phyloP scores from a whole-genome alignment of 2,888 invertebrate genomes.

The Ametastegia equiseti region DNA sequence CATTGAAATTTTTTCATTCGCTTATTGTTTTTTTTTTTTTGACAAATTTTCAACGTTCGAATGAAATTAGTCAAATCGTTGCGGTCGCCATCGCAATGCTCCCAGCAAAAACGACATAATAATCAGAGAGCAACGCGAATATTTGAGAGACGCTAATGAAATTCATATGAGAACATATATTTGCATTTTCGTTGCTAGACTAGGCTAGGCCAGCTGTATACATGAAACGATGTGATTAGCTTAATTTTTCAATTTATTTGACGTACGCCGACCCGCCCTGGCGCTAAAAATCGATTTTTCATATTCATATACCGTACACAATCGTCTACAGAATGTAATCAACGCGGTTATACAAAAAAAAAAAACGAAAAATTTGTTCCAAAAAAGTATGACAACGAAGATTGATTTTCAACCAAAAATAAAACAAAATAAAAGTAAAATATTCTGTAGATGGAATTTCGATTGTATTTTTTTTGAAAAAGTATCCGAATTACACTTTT shows the following conservation, averaged over 20 bases:
- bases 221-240: constrained; percentile 22
- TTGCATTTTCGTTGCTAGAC: not conserved
- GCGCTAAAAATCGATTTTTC: not conserved
- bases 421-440: no score
- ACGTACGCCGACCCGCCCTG: not conserved
- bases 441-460: no score
- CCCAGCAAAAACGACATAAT: not conserved
- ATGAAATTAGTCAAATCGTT: not conserved
- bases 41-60: not conserved
- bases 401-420: no score
- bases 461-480: no score
- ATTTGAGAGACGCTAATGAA: not conserved
- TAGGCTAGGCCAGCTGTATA: not conserved
- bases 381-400: no score
- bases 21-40: not conserved
- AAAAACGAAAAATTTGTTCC: not conserved
- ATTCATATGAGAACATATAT: constrained; percentile 27
- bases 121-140: not conserved
- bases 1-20: no score
- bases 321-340: no score
- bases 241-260: constrained; percentile 30
- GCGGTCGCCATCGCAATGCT: not conserved
- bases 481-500: no score
- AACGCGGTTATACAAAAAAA: not conserved
- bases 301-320: not conserved